Evolutionary conservation across 2,888 invertebrate genomes (phyloP), one percentile per base, ranked within the genome.

Genomic region (Mythimna lalbum): DNA sequence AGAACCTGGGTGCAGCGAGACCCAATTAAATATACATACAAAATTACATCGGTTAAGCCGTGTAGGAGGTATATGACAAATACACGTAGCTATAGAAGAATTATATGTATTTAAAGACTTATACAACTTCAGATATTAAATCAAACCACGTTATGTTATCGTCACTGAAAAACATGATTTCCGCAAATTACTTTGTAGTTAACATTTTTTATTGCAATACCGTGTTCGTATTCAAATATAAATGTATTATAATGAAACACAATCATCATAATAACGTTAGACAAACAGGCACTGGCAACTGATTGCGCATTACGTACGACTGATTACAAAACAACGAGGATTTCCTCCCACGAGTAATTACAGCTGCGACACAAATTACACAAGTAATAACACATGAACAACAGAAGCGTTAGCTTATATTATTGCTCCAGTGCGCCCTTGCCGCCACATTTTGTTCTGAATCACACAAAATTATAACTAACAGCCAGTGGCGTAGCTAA

Each of bases 161-260:
- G 47, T 78, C 47, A 19, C 66, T 64, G 52, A 72, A 82, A 80
- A 87, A 80, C 79, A 78, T 82, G 80, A 83, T 87, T 84, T 83
- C 76, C 80, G 77, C 79, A 79, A 89, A 89, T 89, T 88, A 89
- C 87, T 84, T 87, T 87, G 82, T 68, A 66, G 66, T 84, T 83
- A 76, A 76, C 55, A 76, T 86, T 87, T 88, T 84, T 87, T 83
- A 82, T 67, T 72, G 75, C 74, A 82, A 86, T 86, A 84, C 82
- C 69, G 79, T 73, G 82, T 86, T 83, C 78, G 72, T 84, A 83
- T 86, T 88, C 82, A 88, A 90, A 84, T 90, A 90, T 92, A 93
- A 93, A 94, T 91, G 91, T 89, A 91, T 91, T 92, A 91, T 93
- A 94, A 95, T 93, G 92, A 93, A 94, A 91, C 93, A 93, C 90